Conservation (phyloP, 2,797 vertebrate species). For the Pristis pectinata region DNA sequence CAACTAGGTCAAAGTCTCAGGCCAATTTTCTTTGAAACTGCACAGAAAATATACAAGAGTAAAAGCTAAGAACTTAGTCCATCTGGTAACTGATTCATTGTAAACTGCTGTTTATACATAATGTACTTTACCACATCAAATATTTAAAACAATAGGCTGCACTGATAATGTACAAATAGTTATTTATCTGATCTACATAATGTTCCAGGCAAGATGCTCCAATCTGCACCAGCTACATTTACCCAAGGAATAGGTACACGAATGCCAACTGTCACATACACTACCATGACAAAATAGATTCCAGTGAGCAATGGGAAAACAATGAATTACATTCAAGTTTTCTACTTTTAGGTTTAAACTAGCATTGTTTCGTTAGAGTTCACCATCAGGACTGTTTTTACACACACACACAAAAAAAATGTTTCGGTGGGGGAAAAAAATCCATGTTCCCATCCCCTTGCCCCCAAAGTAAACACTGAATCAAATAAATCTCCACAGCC, state of each 20-base stretch:
- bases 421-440: too few species aligned
- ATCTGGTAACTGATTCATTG: background rate
- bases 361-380: too few species aligned
- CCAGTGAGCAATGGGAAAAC: background rate
- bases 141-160: background rate
- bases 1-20: slow-evolving; percentile 18
- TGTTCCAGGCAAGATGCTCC: background rate
- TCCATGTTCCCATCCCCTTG: too few species aligned
- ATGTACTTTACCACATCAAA: background rate
- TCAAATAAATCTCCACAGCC: background rate
- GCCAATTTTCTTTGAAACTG: background rate
- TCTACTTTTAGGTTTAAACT: background rate
- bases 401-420: too few species aligned
- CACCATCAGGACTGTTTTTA: too few species aligned
- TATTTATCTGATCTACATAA: background rate
- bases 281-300: background rate
- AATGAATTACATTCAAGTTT: background rate
- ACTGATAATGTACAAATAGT: background rate
- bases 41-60: background rate
- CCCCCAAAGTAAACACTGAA: background rate
- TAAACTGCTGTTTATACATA: background rate
- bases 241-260: background rate
- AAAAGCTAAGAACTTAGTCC: background rate
- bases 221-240: background rate
- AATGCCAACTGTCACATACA: background rate